Base-by-base conservation (phyloP, 2,797 vertebrate genomes). In the Ciconia nigra region DNA sequence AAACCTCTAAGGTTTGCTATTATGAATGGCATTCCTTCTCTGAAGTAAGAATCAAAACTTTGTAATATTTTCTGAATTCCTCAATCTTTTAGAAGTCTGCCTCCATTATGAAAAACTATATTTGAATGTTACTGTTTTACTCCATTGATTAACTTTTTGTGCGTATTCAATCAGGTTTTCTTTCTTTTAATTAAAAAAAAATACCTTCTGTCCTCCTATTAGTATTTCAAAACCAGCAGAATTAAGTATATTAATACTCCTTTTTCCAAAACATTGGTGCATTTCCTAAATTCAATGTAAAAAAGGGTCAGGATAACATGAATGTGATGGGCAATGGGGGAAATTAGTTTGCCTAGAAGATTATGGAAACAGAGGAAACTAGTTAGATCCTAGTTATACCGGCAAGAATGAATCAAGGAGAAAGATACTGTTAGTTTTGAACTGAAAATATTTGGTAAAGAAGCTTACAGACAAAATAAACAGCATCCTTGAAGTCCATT, bases 271-370 rank as follows among this genome's bases (percentile, higher is more conserved):
- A 57, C 7, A 41, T 8, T 18, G 4, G 7, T 2, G 3, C 5
- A 33, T 76, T 92, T 89, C n/a, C 26, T 72, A 76, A 87, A 72
- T 61, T 76, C 22, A 29, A 1, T 17, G 18, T 35, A 67, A 66
- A 84, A 74, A 72, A 65, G 12, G 7, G 8, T 39, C 16, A 55
- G 22, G 54, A n/a, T 35, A 61, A 29, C 15, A 33, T 18, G 20
- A 51, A 55, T 5, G 6, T 37, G 35, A 44, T 1, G 8, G 24
- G 4, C 13, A 72, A n/a, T 1, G 5, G 11, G 20, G 4, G 21
- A 41, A 71, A 76, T 46, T 3, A 49, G 13, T 87, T 74, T 70
- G 24, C 13, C 11, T 37, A 35, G 35, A 22, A 73, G 18, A 49
- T 59, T 11, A 69, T 13, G 9, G 16, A 39, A 90, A 47, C 5